Evolutionary conservation across 1,140 invertebrate species (phyloP).

Genomic region (Dendrolimus punctatus): DNA sequence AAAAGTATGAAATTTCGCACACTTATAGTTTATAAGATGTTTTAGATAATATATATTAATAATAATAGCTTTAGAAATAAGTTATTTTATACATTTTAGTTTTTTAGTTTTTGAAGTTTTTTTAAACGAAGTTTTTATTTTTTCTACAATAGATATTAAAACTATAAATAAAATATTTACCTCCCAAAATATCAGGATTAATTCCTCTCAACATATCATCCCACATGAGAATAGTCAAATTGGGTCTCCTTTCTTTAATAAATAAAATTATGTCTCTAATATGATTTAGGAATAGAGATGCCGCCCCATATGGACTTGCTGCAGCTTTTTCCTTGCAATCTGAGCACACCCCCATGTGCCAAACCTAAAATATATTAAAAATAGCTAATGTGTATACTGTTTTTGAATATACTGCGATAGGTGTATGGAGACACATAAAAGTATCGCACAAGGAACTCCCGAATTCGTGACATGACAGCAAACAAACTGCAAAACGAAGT

Average conservation of each 20-base stretch:
- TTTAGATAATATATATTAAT: too few relatives aligned
- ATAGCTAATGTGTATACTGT: neutral
- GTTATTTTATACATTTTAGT: too few relatives aligned
- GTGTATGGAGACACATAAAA: too few relatives aligned
- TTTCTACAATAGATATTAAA: conserved; percentile 1
- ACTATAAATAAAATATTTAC: conserved; percentile 31
- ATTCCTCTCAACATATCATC: conserved; percentile 95
- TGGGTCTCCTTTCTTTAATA: conserved; percentile 78
- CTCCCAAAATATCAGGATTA: conserved; percentile 76
- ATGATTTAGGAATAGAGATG: conserved; percentile 81
- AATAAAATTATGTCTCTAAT: conserved; percentile 78
- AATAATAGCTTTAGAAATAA: too few relatives aligned
- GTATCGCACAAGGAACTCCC: too few relatives aligned
- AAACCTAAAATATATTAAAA: conserved; percentile 41
- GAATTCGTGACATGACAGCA: too few relatives aligned
- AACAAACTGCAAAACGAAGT: too few relatives aligned
- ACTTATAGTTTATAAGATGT: too few relatives aligned
- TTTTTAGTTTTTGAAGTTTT: too few relatives aligned
- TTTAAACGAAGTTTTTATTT: too few relatives aligned
- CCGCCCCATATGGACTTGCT: conserved; percentile 51
- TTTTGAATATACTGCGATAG: too few relatives aligned
- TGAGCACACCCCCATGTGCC: conserved; percentile 85
- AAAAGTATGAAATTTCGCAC: too few relatives aligned
- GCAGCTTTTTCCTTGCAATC: conserved; percentile 76
- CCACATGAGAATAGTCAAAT: conserved; percentile 90